Base-by-base conservation (phyloP, 2,888 invertebrate genomes). In the Melanotus villosus region DNA sequence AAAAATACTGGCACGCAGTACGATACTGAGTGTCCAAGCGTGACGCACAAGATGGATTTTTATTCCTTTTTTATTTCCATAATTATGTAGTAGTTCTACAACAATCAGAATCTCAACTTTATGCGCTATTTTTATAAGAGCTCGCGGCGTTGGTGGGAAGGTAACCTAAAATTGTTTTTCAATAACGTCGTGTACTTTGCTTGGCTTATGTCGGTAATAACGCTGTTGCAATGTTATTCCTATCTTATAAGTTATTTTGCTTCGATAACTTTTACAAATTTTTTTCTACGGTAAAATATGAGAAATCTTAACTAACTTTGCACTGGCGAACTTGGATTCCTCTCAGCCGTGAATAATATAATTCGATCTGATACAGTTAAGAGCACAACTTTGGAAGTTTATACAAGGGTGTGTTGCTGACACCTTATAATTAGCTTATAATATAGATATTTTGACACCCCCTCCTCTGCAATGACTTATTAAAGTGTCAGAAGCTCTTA, bases 11-110 rank as follows among this genome's bases (percentile, higher is more conserved):
- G 71, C 63, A 72, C 69, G 74, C 67, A 76, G 70, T 74, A 74
- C 68, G 67, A 69, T 73, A 70, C 67, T 69, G 76, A 77, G 77
- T 78, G 78, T 78, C 73, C 77, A 76, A 77, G 73, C 77, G 78
- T 76, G 75, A 78, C 78, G 77, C 32, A 36, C 41, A 56, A 63
- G 58, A 45, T 60, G 69, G 32, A 54, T 54, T 65, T 69, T 69
- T 69, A 36, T 65, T 36, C 59, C 21, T 54, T 70, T 65, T 70
- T 70, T 70, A 66, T 65, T 65, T 66, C 63, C 70, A 70, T 70
- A 70, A 70, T 70, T 70, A 70, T 70, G 65, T 66, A 66, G 70
- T 66, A 62, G 70, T 58, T 47, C 45, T 32, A 63, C 43, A 65
- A 58, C 60, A 65, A 60, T 56, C 65, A 52, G 56, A 65, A 57